These are phyloP conservation scores for Eriosoma lanigerum DNA, from an alignment of 1,140 invertebrate species.

Conservation along the genomic window DNA sequence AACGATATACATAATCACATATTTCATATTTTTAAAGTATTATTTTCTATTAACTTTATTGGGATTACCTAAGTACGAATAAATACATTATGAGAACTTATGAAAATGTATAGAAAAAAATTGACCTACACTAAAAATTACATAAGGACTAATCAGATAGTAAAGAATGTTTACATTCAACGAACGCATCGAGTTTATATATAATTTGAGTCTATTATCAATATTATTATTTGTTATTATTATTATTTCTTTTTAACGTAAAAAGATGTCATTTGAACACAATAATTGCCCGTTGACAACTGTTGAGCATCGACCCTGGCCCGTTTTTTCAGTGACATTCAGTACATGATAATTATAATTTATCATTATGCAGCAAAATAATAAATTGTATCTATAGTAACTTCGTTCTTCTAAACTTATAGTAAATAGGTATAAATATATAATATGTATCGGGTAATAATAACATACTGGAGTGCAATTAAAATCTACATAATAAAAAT, in stretches of 20 bases:
- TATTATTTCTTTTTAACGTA: not conserved
- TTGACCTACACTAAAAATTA: not conserved
- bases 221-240: not conserved
- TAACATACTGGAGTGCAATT: too few relatives aligned
- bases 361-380: slow-evolving; percentile 6
- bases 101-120: too few relatives aligned
- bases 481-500: too few relatives aligned
- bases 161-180: not conserved
- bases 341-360: not conserved
- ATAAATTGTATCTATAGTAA: not conserved
- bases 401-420: too few relatives aligned
- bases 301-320: slow-evolving; percentile 39
- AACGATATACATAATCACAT: too few relatives aligned
- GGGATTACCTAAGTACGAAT: too few relatives aligned
- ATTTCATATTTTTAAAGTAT: too few relatives aligned
- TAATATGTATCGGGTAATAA: too few relatives aligned
- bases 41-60: too few relatives aligned
- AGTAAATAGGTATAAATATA: too few relatives aligned
- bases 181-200: slow-evolving; percentile 8
- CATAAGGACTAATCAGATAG: not conserved
- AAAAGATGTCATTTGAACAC: slow-evolving; percentile 19
- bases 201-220: not conserved
- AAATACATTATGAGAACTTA: too few relatives aligned
- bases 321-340: slow-evolving; percentile 26
- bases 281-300: slow-evolving; percentile 43